A percentile compares a stretch with the other conserved stretches of the same genome.
phyloP scores from a whole-genome alignment of 2,113 vertebrate genomes.

The Chionodraco myersi region DNA sequence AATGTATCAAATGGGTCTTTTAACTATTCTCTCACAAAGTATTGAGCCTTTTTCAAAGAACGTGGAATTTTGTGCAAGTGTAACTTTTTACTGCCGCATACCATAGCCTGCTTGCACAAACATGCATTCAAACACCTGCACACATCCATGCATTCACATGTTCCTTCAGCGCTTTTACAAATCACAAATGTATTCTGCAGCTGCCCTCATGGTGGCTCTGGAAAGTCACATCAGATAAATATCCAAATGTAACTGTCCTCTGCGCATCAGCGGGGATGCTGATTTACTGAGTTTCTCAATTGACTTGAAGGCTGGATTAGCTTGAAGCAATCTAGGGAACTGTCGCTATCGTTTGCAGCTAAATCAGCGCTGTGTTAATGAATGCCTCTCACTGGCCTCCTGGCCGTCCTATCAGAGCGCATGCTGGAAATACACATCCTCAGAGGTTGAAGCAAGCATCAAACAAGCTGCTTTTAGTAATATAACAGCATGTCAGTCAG shows the following conservation, averaged over 20 bases:
- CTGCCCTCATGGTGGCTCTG: conserved; percentile 32
- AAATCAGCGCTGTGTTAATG: conserved; percentile 66
- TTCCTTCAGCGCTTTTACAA: conserved; percentile 2
- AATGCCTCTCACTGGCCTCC: conserved; percentile 32
- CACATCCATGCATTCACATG: conserved; percentile 9
- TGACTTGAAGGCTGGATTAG: conserved; percentile 70
- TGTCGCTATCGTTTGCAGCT: conserved; percentile 66
- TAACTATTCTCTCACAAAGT: neutral
- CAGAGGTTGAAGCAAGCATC: conserved; percentile 45
- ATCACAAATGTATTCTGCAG: conserved; percentile 38
- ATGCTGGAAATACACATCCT: conserved; percentile 30
- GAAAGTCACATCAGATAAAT: conserved; percentile 57
- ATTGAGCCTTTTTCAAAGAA: conserved; percentile 8
- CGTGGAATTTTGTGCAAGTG: conserved; percentile 8
- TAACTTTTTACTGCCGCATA: conserved; percentile 54
- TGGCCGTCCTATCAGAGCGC: conserved; percentile 38
- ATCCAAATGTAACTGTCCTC: conserved; percentile 57
- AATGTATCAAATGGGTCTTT: conserved; percentile 11
- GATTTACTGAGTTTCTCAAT: conserved; percentile 64
- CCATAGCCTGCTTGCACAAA: conserved; percentile 50
- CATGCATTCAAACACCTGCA: conserved; percentile 44
- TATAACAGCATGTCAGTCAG: conserved; percentile 21
- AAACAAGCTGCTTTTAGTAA: conserved; percentile 29
- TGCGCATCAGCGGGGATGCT: conserved; percentile 53
- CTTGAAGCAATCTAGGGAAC: conserved; percentile 67